Base-by-base conservation (phyloP, 1,140 invertebrate species). In the Phymastichus coffea region DNA sequence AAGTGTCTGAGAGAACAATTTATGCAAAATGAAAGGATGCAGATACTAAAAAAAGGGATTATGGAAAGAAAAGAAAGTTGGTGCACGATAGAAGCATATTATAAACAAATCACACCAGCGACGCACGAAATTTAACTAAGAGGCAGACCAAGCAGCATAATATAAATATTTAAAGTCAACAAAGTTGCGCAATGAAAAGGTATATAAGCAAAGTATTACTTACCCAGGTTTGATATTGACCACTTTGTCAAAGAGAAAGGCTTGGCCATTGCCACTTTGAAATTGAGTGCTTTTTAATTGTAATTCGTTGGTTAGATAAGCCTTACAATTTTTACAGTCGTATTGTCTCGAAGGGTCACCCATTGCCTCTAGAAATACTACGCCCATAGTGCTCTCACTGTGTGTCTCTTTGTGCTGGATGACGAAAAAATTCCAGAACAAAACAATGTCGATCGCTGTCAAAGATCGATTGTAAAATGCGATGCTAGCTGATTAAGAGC, bases 251-350 rank as follows among this genome's bases (percentile, higher is more conserved):
- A 99, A 98, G 3, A 99, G 82, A 78, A 97, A 98, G 9, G 96
- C 96, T 65, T 95, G 82, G 44, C 96, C 96, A 57, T 96, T 98
- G 2, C 96, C 94, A 68, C 95, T 95, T 48, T 95, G 98, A 72
- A 98, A 98, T 68, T 95, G 80, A n/a, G 94, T 97, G 66, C 93
- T 95, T 23, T 98, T 96, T 61, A 98, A 79, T 80, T 98, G 93
- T 57, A 87, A 86, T 70, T 94, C 86, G 78, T 98, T 98, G 30
- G 96, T 98, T 38, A 99, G 80, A 75, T 96, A 92, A 1, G 94
- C 95, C 72, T 97, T 93, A 79, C 96, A 98, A 35, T 89, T 88
- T 26, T 91, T 92, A 80, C 96, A 99, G 7, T 92, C 93, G 79
- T 96, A 98, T 3, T 98, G 75, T 15, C 94, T 33, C n/a, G n/a